Evolutionary conservation across 2,797 vertebrate genomes (phyloP), one percentile per base, ranked within the genome.

Genomic region (Halcyon badia): DNA sequence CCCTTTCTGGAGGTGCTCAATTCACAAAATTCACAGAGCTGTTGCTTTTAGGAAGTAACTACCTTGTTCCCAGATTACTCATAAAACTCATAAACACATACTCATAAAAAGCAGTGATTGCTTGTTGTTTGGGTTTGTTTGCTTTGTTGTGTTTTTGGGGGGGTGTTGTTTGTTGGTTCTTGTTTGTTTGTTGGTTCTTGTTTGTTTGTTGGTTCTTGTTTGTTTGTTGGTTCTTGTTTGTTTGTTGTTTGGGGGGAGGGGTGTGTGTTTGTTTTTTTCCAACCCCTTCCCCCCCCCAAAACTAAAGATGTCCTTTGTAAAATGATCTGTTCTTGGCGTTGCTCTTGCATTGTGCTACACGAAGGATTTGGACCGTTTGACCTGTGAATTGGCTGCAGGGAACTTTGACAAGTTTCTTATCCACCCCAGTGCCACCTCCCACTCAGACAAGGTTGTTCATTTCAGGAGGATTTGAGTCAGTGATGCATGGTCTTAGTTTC

Each of bases 341-440:
- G 56, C 30, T 72, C 13, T 79, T 33, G 64, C 31, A 14, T 87
- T 57, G 48, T 60, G 31, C 60, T 77, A 7, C 58, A 24, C 52
- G 33, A 22, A 44, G 16, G 41, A 69, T 92, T 71, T 49, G 69
- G 33, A 48, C 62, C 28, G n/a, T 93, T 83, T 83, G 19, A 70
- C 46, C 11, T 30, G 25, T 35, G 21, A 31, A 13, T 51, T 85
- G 42, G 30, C 39, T 76, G 49, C 24, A 90, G 35, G 17, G 44
- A 60, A n/a, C 31, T 89, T 80, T 70, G 41, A 33, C 28, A 41
- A 73, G 16, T 57, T 93, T 85, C 46, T 80, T 12, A 17, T 5
- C 31, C 0, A 1, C 52, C 31, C 48, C 44, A 19, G 11, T 60
- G 35, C n/a, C 0, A 0, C 19, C 73, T 14, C 17, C 13, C 58